These are phyloP conservation scores for Melanotaenia parkinsoni DNA, from an alignment of 2,797 vertebrate genomes.

Conservation along the genomic window DNA sequence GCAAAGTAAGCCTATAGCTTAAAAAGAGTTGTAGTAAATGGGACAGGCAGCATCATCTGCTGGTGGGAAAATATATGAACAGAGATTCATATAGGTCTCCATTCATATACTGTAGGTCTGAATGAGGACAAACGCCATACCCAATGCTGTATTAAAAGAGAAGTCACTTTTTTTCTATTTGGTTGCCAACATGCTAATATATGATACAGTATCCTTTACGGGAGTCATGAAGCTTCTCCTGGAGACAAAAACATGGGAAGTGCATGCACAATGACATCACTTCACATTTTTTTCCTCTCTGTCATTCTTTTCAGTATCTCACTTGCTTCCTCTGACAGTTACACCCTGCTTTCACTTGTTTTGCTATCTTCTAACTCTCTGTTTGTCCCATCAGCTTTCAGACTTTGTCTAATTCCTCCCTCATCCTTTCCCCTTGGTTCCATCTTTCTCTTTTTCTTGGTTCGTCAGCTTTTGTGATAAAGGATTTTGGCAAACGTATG, in stretches of 20 bases:
- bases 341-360: slow-evolving; percentile 27
- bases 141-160: neutral
- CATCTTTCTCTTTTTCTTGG: neutral
- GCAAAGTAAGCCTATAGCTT: too few species aligned
- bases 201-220: neutral
- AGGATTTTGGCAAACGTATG: neutral
- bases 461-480: neutral
- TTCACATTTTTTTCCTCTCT: slow-evolving; percentile 21
- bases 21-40: too few species aligned
- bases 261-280: slow-evolving; percentile 42
- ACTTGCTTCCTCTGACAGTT: slow-evolving; percentile 14
- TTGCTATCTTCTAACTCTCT: neutral
- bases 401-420: neutral
- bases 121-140: neutral
- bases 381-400: neutral
- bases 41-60: neutral
- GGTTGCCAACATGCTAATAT: neutral
- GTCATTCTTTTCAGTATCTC: slow-evolving; percentile 17
- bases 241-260: slow-evolving; percentile 66
- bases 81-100: too few species aligned
- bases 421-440: neutral
- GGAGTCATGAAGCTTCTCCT: slow-evolving; percentile 75
- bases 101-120: neutral
- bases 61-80: neutral
- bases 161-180: neutral